Percentiles rank a stretch among this genome's conserved stretches.
phyloP scores from a whole-genome alignment of 2,888 invertebrate species.

The Girardia tigrina region DNA sequence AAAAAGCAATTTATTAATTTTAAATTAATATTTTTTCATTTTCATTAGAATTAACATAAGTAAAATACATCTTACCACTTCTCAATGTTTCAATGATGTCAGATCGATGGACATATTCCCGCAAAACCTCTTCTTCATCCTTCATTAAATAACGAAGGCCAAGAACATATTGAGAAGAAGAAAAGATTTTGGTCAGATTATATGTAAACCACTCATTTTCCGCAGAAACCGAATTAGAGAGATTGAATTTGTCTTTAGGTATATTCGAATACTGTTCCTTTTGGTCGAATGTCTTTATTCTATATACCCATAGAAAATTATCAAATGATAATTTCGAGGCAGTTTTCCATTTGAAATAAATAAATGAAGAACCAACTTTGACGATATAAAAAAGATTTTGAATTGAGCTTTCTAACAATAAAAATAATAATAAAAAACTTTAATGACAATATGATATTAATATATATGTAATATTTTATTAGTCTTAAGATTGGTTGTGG shows the following conservation, averaged over 20 bases:
- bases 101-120: background rate
- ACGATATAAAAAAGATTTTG: background rate
- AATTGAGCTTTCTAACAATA: background rate
- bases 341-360: background rate
- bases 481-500: too few relatives aligned
- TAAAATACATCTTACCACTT: background rate
- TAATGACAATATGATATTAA: too few relatives aligned
- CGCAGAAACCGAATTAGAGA: background rate
- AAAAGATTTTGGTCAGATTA: background rate
- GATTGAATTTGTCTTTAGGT: background rate
- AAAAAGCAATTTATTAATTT: too few relatives aligned
- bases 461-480: too few relatives aligned
- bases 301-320: background rate
- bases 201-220: constrained; percentile 1
- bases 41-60: background rate
- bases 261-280: background rate
- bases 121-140: background rate
- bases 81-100: background rate
- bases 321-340: background rate
- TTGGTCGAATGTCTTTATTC: background rate
- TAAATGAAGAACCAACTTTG: background rate
- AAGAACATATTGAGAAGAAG: background rate
- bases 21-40: too few relatives aligned
- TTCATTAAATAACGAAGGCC: background rate
- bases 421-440: too few relatives aligned